Conservation (phyloP, 2,888 invertebrate species). For the Lasioglossum morio region DNA sequence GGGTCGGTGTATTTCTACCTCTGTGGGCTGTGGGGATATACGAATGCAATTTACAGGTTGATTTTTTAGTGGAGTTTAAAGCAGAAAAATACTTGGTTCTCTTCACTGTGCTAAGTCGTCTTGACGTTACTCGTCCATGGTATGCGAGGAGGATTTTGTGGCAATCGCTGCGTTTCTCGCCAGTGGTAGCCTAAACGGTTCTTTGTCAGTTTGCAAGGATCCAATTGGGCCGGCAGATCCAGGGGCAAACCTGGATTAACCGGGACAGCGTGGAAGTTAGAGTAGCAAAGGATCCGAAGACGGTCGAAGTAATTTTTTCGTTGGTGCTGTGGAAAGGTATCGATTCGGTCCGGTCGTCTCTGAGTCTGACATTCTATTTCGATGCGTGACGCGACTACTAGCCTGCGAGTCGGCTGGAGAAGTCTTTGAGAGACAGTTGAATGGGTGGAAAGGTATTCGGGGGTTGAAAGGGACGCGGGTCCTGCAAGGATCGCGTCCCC, state of each 20-base stretch:
- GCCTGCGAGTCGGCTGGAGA: not conserved
- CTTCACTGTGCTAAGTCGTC: too few species aligned
- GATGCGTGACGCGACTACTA: constrained; percentile 28
- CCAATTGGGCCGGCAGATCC: not conserved
- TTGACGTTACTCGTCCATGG: too few species aligned
- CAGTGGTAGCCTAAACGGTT: too few species aligned
- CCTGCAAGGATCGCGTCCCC: constrained; percentile 19
- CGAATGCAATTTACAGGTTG: not conserved
- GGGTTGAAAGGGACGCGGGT: constrained; percentile 43
- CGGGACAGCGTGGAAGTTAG: not conserved
- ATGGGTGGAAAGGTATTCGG: constrained; percentile 43
- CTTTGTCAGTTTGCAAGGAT: too few species aligned
- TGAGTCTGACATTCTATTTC: constrained; percentile 54
- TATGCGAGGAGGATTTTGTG: too few species aligned
- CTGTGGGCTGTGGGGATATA: not conserved
- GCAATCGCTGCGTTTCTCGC: too few species aligned
- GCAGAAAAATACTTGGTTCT: too few species aligned
- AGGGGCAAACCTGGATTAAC: not conserved
- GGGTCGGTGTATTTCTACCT: not conserved
- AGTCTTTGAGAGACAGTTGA: constrained; percentile 35
- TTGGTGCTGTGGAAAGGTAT: constrained; percentile 29
- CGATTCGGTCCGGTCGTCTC: constrained; percentile 39
- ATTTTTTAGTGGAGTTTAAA: not conserved
- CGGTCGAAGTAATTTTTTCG: not conserved
- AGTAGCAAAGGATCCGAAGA: not conserved